Conservation (phyloP, 1,140 invertebrate genomes). For the Globodera rostochiensis region DNA sequence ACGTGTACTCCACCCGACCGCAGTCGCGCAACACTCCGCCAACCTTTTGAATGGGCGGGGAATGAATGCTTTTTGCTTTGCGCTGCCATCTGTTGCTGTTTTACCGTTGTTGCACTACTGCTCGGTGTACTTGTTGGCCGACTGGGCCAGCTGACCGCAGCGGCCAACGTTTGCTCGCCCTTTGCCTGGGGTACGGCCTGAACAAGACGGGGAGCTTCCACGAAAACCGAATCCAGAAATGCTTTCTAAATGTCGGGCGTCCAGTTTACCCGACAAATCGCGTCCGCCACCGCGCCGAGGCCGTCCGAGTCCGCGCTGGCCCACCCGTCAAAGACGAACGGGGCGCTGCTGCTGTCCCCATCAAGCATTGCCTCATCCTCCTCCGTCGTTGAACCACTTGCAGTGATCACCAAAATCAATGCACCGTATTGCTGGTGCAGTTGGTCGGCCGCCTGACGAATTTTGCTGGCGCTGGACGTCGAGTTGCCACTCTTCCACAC, state of each 20-base stretch:
- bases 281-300: conserved; percentile 57
- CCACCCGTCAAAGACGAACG: conserved; percentile 56
- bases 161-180: conserved; percentile 3
- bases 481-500: conserved; percentile 62
- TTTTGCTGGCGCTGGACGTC: background rate
- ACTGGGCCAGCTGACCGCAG: conserved; percentile 42
- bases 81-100: conserved; percentile 9
- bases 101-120: conserved; percentile 19
- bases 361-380: conserved; percentile 46
- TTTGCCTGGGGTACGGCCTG: conserved; percentile 35
- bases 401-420: conserved; percentile 59
- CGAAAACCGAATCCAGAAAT: too few relatives aligned
- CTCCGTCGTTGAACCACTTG: conserved; percentile 37
- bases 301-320: conserved; percentile 50
- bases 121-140: conserved; percentile 30
- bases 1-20: conserved; percentile 45
- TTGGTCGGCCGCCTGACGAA: conserved; percentile 38
- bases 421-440: conserved; percentile 52
- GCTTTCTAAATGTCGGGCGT: too few relatives aligned
- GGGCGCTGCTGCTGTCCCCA: conserved; percentile 33
- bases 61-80: background rate
- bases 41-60: conserved; percentile 13
- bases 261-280: conserved; percentile 54
- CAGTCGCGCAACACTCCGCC: conserved; percentile 28
- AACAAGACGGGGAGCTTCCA: background rate